Conservation (phyloP, 2,888 invertebrate genomes). For the Cyrtodaria siliqua region DNA sequence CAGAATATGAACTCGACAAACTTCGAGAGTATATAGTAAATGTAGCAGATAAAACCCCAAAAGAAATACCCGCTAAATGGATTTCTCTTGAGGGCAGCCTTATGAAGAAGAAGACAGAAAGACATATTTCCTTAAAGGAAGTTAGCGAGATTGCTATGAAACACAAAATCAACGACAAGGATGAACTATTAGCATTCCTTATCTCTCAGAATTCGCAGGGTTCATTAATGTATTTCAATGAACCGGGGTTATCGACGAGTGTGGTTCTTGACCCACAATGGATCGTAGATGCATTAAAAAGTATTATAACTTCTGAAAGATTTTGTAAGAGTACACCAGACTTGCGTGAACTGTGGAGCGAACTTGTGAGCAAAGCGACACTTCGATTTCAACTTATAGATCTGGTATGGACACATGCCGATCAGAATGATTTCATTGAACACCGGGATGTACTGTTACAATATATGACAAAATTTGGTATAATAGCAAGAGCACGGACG, state of each 20-base stretch:
- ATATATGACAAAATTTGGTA: constrained; percentile 21
- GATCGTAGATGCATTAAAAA: constrained; percentile 38
- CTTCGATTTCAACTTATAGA: constrained; percentile 18
- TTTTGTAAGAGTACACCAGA: constrained; percentile 14
- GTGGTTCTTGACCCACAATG: constrained; percentile 34
- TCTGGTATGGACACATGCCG: constrained; percentile 9
- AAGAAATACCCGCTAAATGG: constrained; percentile 30
- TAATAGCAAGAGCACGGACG: constrained; percentile 10
- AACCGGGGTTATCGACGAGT: constrained; percentile 13
- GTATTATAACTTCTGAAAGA: constrained; percentile 28
- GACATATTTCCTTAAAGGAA: constrained; percentile 16
- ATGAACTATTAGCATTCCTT: constrained; percentile 26
- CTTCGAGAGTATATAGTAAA: constrained; percentile 3
- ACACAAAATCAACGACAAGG: constrained; percentile 12
- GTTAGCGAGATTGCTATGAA: constrained; percentile 2
- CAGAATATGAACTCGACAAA: background rate
- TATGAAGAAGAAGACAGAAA: background rate
- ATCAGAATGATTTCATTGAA: constrained; percentile 12
- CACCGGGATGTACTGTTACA: constrained; percentile 15
- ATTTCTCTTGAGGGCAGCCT: constrained; percentile 23
- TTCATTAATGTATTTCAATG: constrained; percentile 25
- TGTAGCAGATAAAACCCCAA: constrained; percentile 1
- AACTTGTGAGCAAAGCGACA: constrained; percentile 4
- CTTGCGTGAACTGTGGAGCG: constrained; percentile 4
- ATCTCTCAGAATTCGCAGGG: constrained; percentile 33